phyloP scores from a whole-genome alignment of 2,113 vertebrate genomes.

The Agelaius tricolor region DNA sequence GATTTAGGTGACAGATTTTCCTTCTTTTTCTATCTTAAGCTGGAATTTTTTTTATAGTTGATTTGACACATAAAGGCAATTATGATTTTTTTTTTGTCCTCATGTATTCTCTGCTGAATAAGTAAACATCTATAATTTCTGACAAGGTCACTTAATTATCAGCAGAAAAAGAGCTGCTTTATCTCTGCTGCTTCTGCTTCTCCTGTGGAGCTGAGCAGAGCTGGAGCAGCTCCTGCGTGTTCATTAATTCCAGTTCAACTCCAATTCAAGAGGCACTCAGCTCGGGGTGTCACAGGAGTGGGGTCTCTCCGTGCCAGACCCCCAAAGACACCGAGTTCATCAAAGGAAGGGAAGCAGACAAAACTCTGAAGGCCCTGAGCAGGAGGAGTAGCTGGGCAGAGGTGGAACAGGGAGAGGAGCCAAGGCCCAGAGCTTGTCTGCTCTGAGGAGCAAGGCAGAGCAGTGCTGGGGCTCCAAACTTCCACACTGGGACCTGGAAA shows the following conservation, averaged over 20 bases:
- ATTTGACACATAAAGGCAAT: slow-evolving; percentile 19
- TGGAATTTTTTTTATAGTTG: background rate
- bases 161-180: background rate
- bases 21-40: background rate
- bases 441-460: background rate
- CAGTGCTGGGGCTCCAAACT: background rate
- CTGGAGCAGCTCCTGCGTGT: background rate
- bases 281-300: background rate
- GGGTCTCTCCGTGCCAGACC: slow-evolving; percentile 18
- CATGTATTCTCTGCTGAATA: background rate
- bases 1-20: background rate
- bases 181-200: background rate
- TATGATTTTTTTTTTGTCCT: background rate
- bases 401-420: background rate
- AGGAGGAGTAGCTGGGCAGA: background rate
- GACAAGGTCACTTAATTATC: slow-evolving; percentile 66
- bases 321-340: background rate
- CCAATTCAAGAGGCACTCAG: slow-evolving; percentile 12
- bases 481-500: background rate
- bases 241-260: slow-evolving; percentile 43
- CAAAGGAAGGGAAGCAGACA: slow-evolving; percentile 4
- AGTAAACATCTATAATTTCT: slow-evolving; percentile 56
- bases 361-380: background rate
- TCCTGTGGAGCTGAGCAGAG: background rate
- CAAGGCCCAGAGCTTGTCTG: background rate